These are phyloP conservation scores for Acrocera orbiculus DNA, from an alignment of 2,888 invertebrate genomes.

Conservation along the genomic window DNA sequence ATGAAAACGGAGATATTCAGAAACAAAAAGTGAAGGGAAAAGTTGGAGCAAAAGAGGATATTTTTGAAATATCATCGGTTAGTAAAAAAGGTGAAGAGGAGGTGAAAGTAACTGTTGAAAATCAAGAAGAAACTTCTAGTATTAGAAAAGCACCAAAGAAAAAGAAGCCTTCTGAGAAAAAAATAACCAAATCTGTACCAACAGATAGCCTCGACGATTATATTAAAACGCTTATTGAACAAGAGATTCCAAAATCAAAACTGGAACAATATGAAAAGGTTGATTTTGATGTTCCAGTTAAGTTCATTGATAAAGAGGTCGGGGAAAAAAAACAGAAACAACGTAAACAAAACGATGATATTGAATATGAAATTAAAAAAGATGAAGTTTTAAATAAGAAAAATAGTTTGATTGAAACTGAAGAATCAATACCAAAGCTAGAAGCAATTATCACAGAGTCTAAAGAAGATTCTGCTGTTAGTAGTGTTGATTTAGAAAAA, in stretches of 20 bases:
- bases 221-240: conserved; percentile 26
- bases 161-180: conserved; percentile 7
- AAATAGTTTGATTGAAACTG: conserved; percentile 22
- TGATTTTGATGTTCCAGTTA: conserved; percentile 27
- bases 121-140: conserved; percentile 8
- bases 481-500: neutral
- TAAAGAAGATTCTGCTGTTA: conserved; percentile 7
- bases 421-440: conserved; percentile 15
- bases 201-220: conserved; percentile 13
- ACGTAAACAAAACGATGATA: too few species aligned
- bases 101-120: conserved; percentile 26
- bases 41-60: conserved; percentile 29
- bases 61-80: conserved; percentile 28
- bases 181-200: conserved; percentile 1
- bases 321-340: too few species aligned
- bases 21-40: conserved; percentile 28
- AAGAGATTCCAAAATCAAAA: conserved; percentile 20
- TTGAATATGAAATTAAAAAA: too few species aligned
- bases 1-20: conserved; percentile 23
- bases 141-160: too few species aligned
- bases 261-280: conserved; percentile 31
- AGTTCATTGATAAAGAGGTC: too few species aligned
- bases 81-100: conserved; percentile 29
- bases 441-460: conserved; percentile 14
- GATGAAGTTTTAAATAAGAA: conserved; percentile 28